Conservation (phyloP, 2,888 invertebrate genomes). For the Neoascia interrupta region DNA sequence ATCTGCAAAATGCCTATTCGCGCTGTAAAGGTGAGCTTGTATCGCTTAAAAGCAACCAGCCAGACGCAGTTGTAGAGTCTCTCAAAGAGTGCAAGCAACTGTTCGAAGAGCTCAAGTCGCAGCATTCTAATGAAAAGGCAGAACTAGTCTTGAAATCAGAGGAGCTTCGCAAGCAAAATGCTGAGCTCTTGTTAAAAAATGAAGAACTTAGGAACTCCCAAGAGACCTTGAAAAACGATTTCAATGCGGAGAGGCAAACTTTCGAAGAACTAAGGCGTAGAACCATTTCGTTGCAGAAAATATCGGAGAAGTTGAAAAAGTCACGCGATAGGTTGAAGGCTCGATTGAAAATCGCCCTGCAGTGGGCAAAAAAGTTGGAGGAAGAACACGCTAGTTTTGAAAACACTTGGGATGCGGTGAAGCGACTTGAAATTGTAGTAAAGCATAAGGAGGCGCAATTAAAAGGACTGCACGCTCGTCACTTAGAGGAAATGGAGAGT, state of each 20-base stretch:
- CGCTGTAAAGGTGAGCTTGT: constrained; percentile 77
- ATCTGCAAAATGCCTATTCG: constrained; percentile 77
- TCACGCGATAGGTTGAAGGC: constrained; percentile 77
- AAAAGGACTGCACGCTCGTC: constrained; percentile 76
- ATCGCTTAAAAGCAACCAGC: constrained; percentile 71
- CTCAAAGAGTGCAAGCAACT: constrained; percentile 88
- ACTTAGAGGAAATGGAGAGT: constrained; percentile 76
- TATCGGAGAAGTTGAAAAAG: constrained; percentile 75
- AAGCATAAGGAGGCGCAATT: constrained; percentile 79
- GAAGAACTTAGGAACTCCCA: constrained; percentile 70
- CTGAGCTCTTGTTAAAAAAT: constrained; percentile 38
- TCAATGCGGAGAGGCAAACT: constrained; percentile 69
- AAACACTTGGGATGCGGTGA: constrained; percentile 77
- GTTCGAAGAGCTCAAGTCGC: constrained; percentile 87
- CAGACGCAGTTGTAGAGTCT: constrained; percentile 80
- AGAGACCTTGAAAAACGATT: constrained; percentile 70
- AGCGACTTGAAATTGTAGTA: constrained; percentile 76
- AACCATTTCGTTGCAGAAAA: constrained; percentile 72
- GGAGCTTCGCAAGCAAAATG: constrained; percentile 66
- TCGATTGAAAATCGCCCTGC: constrained; percentile 76
- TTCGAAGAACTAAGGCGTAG: constrained; percentile 71
- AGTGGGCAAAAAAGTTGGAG: constrained; percentile 78
- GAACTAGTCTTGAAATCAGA: constrained; percentile 79
- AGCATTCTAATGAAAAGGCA: constrained; percentile 86
- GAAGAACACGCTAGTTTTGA: constrained; percentile 76